Evolutionary conservation across 2,797 vertebrate species (phyloP), one percentile per base, ranked within the genome.

Genomic region (Gymnothorax javanicus): DNA sequence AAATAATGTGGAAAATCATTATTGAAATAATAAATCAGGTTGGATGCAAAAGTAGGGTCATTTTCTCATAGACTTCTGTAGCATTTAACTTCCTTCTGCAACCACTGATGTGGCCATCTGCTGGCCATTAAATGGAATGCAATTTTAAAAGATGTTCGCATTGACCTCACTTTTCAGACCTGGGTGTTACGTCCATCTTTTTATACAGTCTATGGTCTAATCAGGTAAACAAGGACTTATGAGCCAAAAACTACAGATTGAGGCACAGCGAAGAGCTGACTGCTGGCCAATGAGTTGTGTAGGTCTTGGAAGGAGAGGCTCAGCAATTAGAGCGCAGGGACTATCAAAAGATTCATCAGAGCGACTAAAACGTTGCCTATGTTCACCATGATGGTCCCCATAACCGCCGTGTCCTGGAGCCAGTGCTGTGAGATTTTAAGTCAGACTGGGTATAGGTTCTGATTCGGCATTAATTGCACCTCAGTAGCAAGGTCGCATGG

Each of bases 301-400:
- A 89, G 91, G 93, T 92, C 92, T 94, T 95, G 94, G 94, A 94
- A 88, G 90, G 92, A 92, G 94, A 94, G 93, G 93, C 92, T 93
- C 95, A 91, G 95, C 96, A 95, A 93, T 91, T 84, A 94, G 89
- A 64, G 20, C 93, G 94, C 94, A 94, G 89, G 90, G 91, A 92
- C 94, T 95, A 93, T 96, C 94, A 87, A 90, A 93, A 93, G 94
- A 91, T 90, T 89, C 88, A 54, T 43, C 11, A 57, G 57, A 20
- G 33, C 43, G 79, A 83, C 81, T 11, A 73, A 81, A 87, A 2
- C 12, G 54, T 20, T 62, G 23, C 64, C 62, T 33, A 1, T 5
- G 11, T 23, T 64, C 73, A 27, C 15, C 64, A 56, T 82, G 50
- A 86, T 27, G 50, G 2, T 62, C 43, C 15, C 17, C 60, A 86